phyloP scores from a whole-genome alignment of 2,888 invertebrate species.

The Epistrophe grossulariae region DNA sequence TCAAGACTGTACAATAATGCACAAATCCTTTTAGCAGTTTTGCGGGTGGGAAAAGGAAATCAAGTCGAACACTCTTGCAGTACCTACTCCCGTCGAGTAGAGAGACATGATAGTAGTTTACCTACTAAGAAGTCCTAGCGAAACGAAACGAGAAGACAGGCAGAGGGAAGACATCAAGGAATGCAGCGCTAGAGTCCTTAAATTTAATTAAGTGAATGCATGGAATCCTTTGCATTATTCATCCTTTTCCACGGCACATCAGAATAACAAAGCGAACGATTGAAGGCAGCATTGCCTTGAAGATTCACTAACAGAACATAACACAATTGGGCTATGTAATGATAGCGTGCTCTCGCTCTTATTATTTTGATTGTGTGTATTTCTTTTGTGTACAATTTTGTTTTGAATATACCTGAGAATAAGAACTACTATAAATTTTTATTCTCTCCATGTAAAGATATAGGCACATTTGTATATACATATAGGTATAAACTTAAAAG shows the following conservation, averaged over 20 bases:
- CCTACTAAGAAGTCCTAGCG: conserved; percentile 8
- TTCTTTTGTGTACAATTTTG: conserved; percentile 8
- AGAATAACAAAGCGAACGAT: conserved; percentile 51
- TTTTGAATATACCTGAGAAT: conserved; percentile 13
- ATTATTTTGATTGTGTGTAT: conserved; percentile 8
- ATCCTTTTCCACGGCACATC: conserved; percentile 42
- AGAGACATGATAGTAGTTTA: conserved; percentile 9
- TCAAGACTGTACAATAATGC: conserved; percentile 7
- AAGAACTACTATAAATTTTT: background rate
- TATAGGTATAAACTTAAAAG: background rate
- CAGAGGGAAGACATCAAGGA: conserved; percentile 11
- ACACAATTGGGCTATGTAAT: conserved; percentile 60
- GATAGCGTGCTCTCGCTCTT: background rate
- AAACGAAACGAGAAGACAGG: background rate
- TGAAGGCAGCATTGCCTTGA: conserved; percentile 52
- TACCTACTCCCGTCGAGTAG: too few species aligned
- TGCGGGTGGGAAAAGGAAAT: background rate
- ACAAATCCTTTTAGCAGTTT: conserved; percentile 36
- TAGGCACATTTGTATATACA: background rate
- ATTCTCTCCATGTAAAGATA: background rate
- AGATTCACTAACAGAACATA: conserved; percentile 46
- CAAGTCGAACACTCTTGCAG: background rate
- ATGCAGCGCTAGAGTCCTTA: conserved; percentile 49
- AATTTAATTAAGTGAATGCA: conserved; percentile 71
- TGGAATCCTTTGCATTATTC: conserved; percentile 66